Evolutionary conservation across 1,140 invertebrate species (phyloP).

Genomic region (Holotrichia oblita): DNA sequence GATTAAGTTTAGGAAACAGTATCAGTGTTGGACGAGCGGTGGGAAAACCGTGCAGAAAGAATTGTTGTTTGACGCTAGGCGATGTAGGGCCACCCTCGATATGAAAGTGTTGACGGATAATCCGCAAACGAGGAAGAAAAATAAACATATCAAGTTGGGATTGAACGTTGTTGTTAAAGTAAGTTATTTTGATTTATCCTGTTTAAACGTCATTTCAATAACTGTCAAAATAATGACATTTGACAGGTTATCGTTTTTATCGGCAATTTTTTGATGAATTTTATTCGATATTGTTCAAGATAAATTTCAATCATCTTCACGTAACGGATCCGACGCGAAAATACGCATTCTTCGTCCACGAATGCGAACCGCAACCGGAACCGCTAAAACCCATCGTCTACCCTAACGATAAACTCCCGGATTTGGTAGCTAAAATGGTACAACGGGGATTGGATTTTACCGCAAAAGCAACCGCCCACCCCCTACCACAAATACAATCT

Average conservation of each 20-base stretch:
- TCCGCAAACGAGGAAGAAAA: slow-evolving; percentile 53
- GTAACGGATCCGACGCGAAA: slow-evolving; percentile 50
- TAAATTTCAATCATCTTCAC: slow-evolving; percentile 59
- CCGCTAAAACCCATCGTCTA: slow-evolving; percentile 48
- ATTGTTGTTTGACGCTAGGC: slow-evolving; percentile 57
- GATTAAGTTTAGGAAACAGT: slow-evolving; percentile 60
- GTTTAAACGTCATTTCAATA: too few relatives aligned
- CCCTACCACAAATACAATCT: slow-evolving; percentile 25
- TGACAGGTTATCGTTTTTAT: too few relatives aligned
- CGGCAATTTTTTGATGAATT: too few relatives aligned
- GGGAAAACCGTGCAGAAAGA: slow-evolving; percentile 56
- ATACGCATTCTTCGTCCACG: slow-evolving; percentile 57
- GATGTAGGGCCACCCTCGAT: slow-evolving; percentile 58
- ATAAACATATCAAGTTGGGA: slow-evolving; percentile 57
- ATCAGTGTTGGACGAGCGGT: slow-evolving; percentile 59
- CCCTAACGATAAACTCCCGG: slow-evolving; percentile 51
- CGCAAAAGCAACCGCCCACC: slow-evolving; percentile 45
- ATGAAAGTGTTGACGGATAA: slow-evolving; percentile 59
- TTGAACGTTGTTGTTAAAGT: slow-evolving; percentile 60
- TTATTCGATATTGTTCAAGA: too few relatives aligned
- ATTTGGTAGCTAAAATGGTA: slow-evolving; percentile 56
- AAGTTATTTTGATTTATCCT: too few relatives aligned
- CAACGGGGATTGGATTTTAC: slow-evolving; percentile 51
- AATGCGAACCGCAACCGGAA: slow-evolving; percentile 56
- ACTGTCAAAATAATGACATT: too few relatives aligned